A percentile compares a stretch with the other conserved stretches of the same genome.
These are phyloP conservation scores for Temnothorax rugatulus DNA, from an alignment of 2,888 invertebrate genomes.

Conservation along the genomic window DNA sequence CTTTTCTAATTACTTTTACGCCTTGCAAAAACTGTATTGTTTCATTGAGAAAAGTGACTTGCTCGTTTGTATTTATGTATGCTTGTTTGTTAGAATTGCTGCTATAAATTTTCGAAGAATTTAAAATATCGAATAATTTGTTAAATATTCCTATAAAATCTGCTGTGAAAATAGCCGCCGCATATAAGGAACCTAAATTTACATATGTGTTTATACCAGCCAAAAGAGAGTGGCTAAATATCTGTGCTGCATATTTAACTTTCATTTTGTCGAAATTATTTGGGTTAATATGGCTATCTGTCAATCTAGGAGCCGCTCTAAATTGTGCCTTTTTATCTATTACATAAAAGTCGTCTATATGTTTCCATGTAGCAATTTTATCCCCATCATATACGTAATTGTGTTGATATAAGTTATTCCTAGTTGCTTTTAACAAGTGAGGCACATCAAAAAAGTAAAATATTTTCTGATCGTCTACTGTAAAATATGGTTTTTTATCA, in stretches of 20 bases:
- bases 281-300: conserved; percentile 8
- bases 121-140: conserved; percentile 25
- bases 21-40: background rate
- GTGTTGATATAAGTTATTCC: conserved; percentile 1
- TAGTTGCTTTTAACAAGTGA: background rate
- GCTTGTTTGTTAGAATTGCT: background rate
- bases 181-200: conserved; percentile 1
- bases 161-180: conserved; percentile 5
- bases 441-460: conserved; percentile 6
- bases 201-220: conserved; percentile 17
- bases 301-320: conserved; percentile 21
- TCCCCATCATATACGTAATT: background rate
- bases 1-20: conserved; percentile 6
- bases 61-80: conserved; percentile 15
- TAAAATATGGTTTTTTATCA: conserved; percentile 10
- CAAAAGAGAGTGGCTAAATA: conserved; percentile 26
- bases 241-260: conserved; percentile 26
- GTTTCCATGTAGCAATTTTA: background rate
- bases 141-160: conserved; percentile 1
- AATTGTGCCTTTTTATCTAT: conserved; percentile 22
- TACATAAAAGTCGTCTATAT: background rate
- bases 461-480: conserved; percentile 9
- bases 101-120: conserved; percentile 7
- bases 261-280: conserved; percentile 31
- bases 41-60: conserved; percentile 6